Evolutionary conservation across 2,113 vertebrate genomes (phyloP).

Genomic region (Tragulus kanchil): DNA sequence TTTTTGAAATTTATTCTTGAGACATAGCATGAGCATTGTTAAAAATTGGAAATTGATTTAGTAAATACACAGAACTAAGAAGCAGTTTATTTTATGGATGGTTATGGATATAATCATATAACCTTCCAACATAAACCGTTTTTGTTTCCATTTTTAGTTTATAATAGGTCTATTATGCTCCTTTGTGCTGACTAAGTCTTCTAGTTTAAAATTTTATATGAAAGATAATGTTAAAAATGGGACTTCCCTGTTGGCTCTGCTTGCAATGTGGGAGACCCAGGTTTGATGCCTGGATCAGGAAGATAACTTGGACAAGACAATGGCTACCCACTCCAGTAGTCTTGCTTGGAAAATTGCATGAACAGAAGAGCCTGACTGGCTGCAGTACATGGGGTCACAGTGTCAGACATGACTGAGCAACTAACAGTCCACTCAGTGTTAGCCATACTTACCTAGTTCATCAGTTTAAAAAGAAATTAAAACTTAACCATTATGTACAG

Average conservation of each 20-base stretch:
- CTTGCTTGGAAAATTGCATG: no score
- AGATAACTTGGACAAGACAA: no score
- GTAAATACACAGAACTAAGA: not conserved
- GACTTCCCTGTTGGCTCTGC: no score
- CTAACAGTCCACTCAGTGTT: not conserved
- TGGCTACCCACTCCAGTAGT: no score
- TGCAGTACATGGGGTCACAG: no score
- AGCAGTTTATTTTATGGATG: not conserved
- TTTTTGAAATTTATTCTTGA: not conserved
- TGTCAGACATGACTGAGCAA: not conserved
- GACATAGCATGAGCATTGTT: not conserved
- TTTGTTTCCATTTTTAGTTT: not conserved
- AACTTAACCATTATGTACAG: not conserved
- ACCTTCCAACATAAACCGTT: not conserved
- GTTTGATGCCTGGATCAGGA: no score
- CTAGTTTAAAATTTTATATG: not conserved
- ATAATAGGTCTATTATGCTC: not conserved
- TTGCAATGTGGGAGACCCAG: no score
- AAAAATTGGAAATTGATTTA: not conserved
- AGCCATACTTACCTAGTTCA: no score
- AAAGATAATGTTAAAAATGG: not conserved
- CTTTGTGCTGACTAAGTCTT: not conserved
- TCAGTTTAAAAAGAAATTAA: no score
- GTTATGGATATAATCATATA: not conserved
- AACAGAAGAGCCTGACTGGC: no score